Evolutionary conservation across 2,797 vertebrate genomes (phyloP).

Genomic region (Gymnoscopelus braueri): DNA sequence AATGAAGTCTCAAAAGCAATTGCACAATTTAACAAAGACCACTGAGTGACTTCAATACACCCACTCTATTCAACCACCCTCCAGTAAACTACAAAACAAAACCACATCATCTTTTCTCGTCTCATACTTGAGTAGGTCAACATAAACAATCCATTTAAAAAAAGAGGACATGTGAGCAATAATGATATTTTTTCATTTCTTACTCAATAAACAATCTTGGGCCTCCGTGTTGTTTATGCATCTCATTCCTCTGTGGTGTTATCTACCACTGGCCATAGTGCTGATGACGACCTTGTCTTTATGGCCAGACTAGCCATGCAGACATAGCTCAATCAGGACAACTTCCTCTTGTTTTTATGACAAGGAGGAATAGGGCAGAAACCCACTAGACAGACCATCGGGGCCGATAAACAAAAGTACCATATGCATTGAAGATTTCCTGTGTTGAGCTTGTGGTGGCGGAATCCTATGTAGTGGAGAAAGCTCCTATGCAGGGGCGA

Average conservation of each 20-base stretch:
- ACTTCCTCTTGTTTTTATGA: constrained; percentile 71
- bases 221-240: constrained; percentile 44
- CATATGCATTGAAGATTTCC: no score
- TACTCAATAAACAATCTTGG: constrained; percentile 20
- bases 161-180: constrained; percentile 11
- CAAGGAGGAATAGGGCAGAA: constrained; percentile 20
- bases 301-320: constrained; percentile 57
- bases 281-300: constrained; percentile 59
- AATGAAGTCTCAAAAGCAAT: constrained; percentile 22
- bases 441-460: no score
- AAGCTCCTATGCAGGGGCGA: no score
- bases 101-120: neutral
- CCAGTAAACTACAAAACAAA: neutral
- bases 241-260: constrained; percentile 43
- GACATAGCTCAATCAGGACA: constrained; percentile 75
- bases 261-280: constrained; percentile 45
- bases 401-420: neutral
- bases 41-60: neutral
- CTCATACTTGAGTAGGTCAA: neutral
- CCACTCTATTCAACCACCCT: neutral
- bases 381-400: constrained; percentile 23
- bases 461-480: no score
- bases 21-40: constrained; percentile 27
- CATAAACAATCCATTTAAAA: neutral
- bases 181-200: constrained; percentile 1